Percentiles rank a stretch among this genome's conserved stretches.
phyloP scores from a whole-genome alignment of 2,113 vertebrate species.

The Anolis carolinensis region DNA sequence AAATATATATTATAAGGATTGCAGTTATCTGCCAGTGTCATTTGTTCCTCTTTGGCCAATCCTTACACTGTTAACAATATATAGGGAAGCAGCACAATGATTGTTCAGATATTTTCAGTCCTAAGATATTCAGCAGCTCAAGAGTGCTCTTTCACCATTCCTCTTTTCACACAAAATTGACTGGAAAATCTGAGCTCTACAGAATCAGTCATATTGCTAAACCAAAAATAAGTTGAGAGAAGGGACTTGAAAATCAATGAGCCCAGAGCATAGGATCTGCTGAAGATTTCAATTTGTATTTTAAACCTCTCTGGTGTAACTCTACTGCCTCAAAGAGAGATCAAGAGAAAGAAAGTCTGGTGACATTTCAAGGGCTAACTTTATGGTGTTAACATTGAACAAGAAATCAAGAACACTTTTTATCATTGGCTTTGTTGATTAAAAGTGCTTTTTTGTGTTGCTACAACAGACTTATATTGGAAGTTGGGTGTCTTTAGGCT shows the following conservation, averaged over 20 bases:
- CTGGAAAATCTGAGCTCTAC: conserved; percentile 18
- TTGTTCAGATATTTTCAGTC: conserved; percentile 37
- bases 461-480: background rate
- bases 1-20: conserved; percentile 35
- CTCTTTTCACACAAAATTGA: conserved; percentile 11
- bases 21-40: conserved; percentile 20
- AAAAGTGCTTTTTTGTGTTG: background rate
- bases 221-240: conserved; percentile 11
- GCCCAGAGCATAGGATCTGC: background rate
- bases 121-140: conserved; percentile 16
- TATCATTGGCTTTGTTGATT: background rate
- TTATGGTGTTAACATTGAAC: background rate
- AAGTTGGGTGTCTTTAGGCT: too few relatives aligned
- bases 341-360: background rate
- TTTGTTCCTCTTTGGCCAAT: conserved; percentile 40
- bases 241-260: conserved; percentile 30
- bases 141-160: background rate
- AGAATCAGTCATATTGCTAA: conserved; percentile 34
- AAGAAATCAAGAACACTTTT: background rate
- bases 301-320: background rate
- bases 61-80: conserved; percentile 29
- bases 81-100: conserved; percentile 3
- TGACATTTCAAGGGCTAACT: background rate
- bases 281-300: conserved; percentile 6
- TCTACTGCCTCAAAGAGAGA: background rate